These are phyloP conservation scores for Himalopsyche japonica DNA, from an alignment of 2,888 invertebrate genomes.

Conservation along the genomic window DNA sequence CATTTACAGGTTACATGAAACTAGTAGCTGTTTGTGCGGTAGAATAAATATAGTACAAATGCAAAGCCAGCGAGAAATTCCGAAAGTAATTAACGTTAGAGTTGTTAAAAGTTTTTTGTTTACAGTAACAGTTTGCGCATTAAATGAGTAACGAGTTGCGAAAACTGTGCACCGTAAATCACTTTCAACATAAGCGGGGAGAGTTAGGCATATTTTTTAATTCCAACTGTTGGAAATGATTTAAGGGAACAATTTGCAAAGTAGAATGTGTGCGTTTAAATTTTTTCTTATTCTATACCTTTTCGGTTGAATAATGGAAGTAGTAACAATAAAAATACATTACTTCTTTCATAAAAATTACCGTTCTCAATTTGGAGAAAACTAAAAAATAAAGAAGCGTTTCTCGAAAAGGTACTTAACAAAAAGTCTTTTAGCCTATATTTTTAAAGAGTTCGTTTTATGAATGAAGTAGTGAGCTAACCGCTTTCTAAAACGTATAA, in stretches of 20 bases:
- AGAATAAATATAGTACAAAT: not conserved
- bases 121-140: not conserved
- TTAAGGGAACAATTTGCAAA: not conserved
- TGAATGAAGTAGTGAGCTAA: too few species aligned
- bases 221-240: not conserved
- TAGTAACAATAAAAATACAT: too few species aligned
- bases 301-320: too few species aligned
- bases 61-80: not conserved
- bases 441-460: too few species aligned
- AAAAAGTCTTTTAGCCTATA: too few species aligned
- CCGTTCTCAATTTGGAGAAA: too few species aligned
- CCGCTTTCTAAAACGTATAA: too few species aligned
- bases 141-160: not conserved
- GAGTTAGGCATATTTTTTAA: not conserved
- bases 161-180: not conserved
- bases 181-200: not conserved
- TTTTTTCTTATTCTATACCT: not conserved
- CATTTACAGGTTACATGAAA: too few species aligned
- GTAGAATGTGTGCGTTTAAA: not conserved
- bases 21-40: not conserved
- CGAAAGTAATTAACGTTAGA: not conserved
- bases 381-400: too few species aligned
- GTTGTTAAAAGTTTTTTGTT: slow-evolving; percentile 1
- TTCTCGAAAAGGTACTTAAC: too few species aligned
- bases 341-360: too few species aligned